Conservation (phyloP, 2,797 vertebrate species). For the Hypotaenidia philippensis region DNA sequence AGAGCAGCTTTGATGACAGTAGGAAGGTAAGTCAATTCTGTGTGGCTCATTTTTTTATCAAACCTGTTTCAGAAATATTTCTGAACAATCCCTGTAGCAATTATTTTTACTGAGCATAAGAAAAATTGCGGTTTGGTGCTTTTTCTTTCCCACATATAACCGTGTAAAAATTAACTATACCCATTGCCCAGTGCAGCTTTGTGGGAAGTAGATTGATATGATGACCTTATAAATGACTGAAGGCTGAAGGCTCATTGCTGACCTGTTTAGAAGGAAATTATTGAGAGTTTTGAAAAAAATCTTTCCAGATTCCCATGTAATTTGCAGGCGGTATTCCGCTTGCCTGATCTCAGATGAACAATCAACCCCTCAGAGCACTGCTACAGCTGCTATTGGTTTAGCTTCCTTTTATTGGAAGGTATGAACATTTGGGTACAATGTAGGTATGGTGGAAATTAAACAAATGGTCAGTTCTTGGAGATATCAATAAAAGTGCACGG, state of each 20-base stretch:
- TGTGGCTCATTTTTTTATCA: constrained; percentile 59
- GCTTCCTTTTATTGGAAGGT: background rate
- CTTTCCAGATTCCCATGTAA: constrained; percentile 88
- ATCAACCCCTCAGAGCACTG: constrained; percentile 83
- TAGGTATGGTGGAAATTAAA: background rate
- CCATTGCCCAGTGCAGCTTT: constrained; percentile 88
- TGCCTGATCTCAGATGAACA: constrained; percentile 79
- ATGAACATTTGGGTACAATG: background rate
- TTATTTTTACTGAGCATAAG: background rate
- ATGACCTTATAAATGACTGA: constrained; percentile 84
- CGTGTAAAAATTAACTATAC: constrained; percentile 85
- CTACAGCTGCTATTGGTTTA: constrained; percentile 54
- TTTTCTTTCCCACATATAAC: constrained; percentile 83
- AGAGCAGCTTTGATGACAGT: background rate
- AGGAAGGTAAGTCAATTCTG: background rate
- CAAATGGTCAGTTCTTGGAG: background rate
- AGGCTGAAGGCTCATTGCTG: constrained; percentile 86
- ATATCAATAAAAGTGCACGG: background rate
- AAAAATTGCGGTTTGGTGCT: constrained; percentile 69
- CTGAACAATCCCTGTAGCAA: constrained; percentile 8
- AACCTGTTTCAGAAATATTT: constrained; percentile 63
- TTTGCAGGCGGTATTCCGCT: constrained; percentile 83
- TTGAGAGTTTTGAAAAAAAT: constrained; percentile 83
- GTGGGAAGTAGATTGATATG: constrained; percentile 90
- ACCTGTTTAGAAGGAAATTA: constrained; percentile 83